Evolutionary conservation across 37 sponge, comb jelly and placozoan genomes (phyloP), one percentile per base, ranked within the genome.

Genomic region (Amphimedon queenslandica): DNA sequence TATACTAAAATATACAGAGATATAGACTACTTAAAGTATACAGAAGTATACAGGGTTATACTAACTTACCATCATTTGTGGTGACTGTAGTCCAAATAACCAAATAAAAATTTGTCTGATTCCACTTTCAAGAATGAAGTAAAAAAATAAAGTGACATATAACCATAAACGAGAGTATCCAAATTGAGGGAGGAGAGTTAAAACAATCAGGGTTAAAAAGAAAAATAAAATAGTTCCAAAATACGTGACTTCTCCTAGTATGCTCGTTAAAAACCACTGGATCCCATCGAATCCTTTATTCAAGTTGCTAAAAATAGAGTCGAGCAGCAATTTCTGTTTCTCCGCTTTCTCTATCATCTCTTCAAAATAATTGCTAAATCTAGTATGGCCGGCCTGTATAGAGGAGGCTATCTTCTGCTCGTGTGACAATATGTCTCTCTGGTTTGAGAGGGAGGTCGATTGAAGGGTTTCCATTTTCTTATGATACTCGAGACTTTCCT

Each of bases 401-500:
- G 83, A 69, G 6, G 36, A 35, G 29, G 83, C 76, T 24, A 82
- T 82, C 70, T 70, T 57, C 4, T 70, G 40, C 40, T 82, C 83
- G 31, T 82, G 83, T 1, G 74, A 60, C 2, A 88, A 21, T 20
- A 88, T 77, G 21, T 20, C 55, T 10, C 69, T 77, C 63, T 89
- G 90, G 36, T 80, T 84, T 18, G 64, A 20, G 24, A 89, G 55
- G n/a, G 90, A 55, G 3, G 27, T 27, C 27, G 73, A 28, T 63
- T 89, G 83, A 43, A 67, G 71, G 41, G 1, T n/a, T 20, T 82
- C 76, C 63, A 89, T 21, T 40, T 41, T 57, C n/a, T 33, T 38
- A 70, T 89, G 87, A 31, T 80, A 80, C 18, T 77, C 77, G 23
- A 88, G 58, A 0, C 81, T 69, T 35, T 74, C 63, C 53, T 88